Evolutionary conservation across 2,888 invertebrate species (phyloP).

Genomic region (Myopa testacea): DNA sequence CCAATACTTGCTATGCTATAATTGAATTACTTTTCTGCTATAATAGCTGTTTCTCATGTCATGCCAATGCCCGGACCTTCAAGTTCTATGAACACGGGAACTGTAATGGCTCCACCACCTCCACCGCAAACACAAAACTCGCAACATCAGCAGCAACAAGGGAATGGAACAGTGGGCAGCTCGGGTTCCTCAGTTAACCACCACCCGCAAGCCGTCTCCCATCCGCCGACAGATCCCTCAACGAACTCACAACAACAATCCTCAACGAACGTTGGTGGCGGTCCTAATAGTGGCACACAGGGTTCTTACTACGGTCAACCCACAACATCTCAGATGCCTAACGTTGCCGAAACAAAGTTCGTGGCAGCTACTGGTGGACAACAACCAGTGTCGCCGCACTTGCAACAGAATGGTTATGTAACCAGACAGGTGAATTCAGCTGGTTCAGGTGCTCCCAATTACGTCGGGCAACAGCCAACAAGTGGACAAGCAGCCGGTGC

Average conservation of each 20-base stretch:
- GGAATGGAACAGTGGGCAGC: slow-evolving; percentile 53
- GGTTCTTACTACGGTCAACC: slow-evolving; percentile 57
- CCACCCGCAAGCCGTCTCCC: slow-evolving; percentile 59
- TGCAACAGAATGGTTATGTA: slow-evolving; percentile 68
- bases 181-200: slow-evolving; percentile 52
- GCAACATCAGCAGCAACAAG: slow-evolving; percentile 49
- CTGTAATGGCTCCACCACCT: slow-evolving; percentile 65
- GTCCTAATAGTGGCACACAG: slow-evolving; percentile 50
- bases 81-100: slow-evolving; percentile 63
- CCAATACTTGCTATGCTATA: not conserved
- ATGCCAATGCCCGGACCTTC: slow-evolving; percentile 61
- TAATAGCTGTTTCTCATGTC: slow-evolving; percentile 66
- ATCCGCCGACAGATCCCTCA: slow-evolving; percentile 57
- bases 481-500: slow-evolving; percentile 43
- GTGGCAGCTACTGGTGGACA: slow-evolving; percentile 49
- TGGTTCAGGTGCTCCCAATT: slow-evolving; percentile 44
- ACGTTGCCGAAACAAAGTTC: slow-evolving; percentile 61
- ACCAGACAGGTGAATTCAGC: slow-evolving; percentile 51
- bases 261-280: slow-evolving; percentile 47
- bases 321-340: slow-evolving; percentile 61
- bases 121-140: slow-evolving; percentile 63
- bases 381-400: slow-evolving; percentile 59
- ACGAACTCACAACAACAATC: slow-evolving; percentile 57
- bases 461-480: slow-evolving; percentile 48
- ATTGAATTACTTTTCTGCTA: slow-evolving; percentile 2